Evolutionary conservation across 2,888 invertebrate genomes (phyloP).

Genomic region (Thereva nobilitata): DNA sequence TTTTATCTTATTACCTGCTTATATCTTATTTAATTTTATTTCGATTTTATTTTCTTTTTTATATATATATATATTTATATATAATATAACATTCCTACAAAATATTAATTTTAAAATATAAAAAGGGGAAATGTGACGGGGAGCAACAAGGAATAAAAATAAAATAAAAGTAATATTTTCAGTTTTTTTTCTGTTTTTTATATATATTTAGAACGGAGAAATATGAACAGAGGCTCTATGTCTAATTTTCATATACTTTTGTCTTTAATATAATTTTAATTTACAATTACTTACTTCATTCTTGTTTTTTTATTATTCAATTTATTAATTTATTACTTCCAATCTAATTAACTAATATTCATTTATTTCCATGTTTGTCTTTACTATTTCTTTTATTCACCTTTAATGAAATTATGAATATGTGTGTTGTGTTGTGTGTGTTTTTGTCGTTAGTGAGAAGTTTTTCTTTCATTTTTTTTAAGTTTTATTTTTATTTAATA

Average conservation of each 20-base stretch:
- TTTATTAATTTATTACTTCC: conserved; percentile 23
- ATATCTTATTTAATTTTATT: too few species aligned
- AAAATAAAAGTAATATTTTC: conserved; percentile 13
- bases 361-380: too few species aligned
- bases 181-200: conserved; percentile 25
- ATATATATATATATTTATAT: too few species aligned
- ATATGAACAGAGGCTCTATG: conserved; percentile 38
- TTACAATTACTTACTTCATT: conserved; percentile 22
- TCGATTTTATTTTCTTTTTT: too few species aligned
- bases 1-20: too few species aligned
- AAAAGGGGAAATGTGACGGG: too few species aligned
- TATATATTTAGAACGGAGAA: conserved; percentile 36
- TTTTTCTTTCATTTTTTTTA: conserved; percentile 2
- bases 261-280: conserved; percentile 29
- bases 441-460: background rate
- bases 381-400: conserved; percentile 16
- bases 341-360: conserved; percentile 21
- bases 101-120: too few species aligned
- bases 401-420: conserved; percentile 27
- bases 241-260: conserved; percentile 7
- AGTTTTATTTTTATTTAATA: conserved; percentile 7
- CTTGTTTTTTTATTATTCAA: conserved; percentile 16
- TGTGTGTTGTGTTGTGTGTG: conserved; percentile 7
- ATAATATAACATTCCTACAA: too few species aligned
- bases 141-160: background rate